Evolutionary conservation across 2,888 invertebrate genomes (phyloP), one percentile per base, ranked within the genome.

Genomic region (Scaptomyza reducta): DNA sequence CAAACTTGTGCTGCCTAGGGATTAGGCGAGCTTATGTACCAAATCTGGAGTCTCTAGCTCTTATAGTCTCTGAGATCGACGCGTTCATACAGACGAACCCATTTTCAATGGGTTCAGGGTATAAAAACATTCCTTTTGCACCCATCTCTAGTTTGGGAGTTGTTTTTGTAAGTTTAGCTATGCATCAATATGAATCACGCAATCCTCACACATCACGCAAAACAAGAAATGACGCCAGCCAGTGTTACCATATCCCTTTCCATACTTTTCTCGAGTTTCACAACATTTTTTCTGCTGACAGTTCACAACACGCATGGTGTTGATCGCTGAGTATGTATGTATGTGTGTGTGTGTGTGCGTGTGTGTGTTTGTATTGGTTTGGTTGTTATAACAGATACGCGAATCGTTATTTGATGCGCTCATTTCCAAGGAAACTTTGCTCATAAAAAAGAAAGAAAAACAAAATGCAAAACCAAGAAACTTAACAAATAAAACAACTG

Each of bases 371-470:
- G 11, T 25, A 11, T 51, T 54, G 31, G 45, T 50, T 46, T 42
- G 51, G 73, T 71, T 74, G 70, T 51, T 64, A 77, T 77, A 71
- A 79, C 61, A 81, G 79, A 74, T 79, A 77, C 44, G 53, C 56
- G 57, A 69, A 69, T 74, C 67, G 76, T 75, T 71, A 71, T 68
- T 74, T 63, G 74, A 74, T 75, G 74, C 69, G 71, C 74, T 51
- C 67, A 84, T 83, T 84, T 82, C 84, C 80, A 83, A 84, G 82
- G 82, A 84, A 83, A 83, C 82, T 84, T 83, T 59, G 42, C 54
- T 70, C 78, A 78, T 83, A 79, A 82, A 82, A 79, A 71, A 33
- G n/a, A 65, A 31, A n/a, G 14, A n/a, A 45, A 27, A 45, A 16
- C 6, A 27, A 44, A n/a, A 16, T 31, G 29, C 47, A 18, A 18